Evolutionary conservation across 2,888 invertebrate genomes (phyloP).

Genomic region (Cheilosia scutellata): DNA sequence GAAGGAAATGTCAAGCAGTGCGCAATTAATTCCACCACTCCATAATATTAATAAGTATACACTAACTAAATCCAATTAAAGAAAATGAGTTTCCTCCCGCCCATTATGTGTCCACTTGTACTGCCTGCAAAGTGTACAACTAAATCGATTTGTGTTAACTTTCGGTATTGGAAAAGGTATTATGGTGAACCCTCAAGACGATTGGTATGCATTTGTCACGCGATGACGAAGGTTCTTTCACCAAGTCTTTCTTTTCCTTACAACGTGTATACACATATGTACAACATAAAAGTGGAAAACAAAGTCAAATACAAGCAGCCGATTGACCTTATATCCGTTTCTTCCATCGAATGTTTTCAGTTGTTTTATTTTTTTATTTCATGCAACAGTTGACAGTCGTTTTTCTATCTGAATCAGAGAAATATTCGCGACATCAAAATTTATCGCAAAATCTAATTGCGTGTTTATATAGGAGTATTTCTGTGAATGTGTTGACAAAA

Average conservation of each 20-base stretch:
- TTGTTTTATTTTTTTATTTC: conserved; percentile 55
- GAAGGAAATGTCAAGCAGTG: conserved; percentile 57
- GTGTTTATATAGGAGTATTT: conserved; percentile 14
- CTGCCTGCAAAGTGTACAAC: not conserved
- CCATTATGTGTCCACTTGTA: not conserved
- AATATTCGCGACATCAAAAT: conserved; percentile 18
- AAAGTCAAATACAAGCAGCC: not conserved
- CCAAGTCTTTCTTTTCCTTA: too few species aligned
- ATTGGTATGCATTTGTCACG: conserved; percentile 46
- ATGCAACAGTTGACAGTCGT: conserved; percentile 50
- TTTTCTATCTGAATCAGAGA: conserved; percentile 20
- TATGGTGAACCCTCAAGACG: conserved; percentile 54
- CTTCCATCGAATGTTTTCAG: conserved; percentile 35
- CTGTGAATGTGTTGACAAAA: conserved; percentile 23
- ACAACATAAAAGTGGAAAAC: not conserved
- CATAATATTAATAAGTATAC: conserved; percentile 27
- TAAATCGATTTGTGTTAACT: conserved; percentile 52
- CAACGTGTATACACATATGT: not conserved
- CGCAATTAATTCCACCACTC: conserved; percentile 58
- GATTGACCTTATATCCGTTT: conserved; percentile 10
- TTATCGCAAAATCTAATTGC: conserved; percentile 32
- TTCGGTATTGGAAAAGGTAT: conserved; percentile 59
- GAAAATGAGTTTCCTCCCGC: conserved; percentile 13
- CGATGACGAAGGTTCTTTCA: conserved; percentile 28
- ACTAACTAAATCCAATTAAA: conserved; percentile 26